Evolutionary conservation across 2,888 invertebrate genomes (phyloP), one percentile per base, ranked within the genome.

Genomic region (Spodoptera picta): DNA sequence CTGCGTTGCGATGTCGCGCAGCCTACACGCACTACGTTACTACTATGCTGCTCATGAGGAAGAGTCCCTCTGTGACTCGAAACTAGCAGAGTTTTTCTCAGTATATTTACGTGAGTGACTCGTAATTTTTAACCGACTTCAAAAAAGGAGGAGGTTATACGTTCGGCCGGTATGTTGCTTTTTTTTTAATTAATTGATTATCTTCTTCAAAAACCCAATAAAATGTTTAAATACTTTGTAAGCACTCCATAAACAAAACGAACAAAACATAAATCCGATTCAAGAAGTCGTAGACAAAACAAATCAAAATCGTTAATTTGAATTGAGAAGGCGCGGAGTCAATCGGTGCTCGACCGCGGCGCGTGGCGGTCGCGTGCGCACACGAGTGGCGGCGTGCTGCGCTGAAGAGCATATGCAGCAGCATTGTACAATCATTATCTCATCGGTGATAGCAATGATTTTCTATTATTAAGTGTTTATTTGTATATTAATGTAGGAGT

Each of bases 321-420:
- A 77, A 75, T 73, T 63, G 63, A 63, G 74, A 80, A 71, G 64
- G 74, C 75, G 52, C 62, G 61, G 49, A 83, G 82, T 84, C 82
- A 86, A 82, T 82, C 77, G 77, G 71, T 60, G 73, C 73, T 75
- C 65, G 74, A 76, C 73, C 73, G 72, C 69, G 83, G 77, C 89
- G 84, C 92, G 92, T 89, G 92, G 66, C 88, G 65, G 85, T 1
- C 92, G 88, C 89, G 91, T 87, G 92, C 87, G 78, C 79, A 12
- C 54, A 69, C 73, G 71, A 92, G 92, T 75, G 92, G 86, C 88
- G 81, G 75, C 91, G 77, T 84, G 91, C 92, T 88, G 92, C 60
- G 90, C 74, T 92, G 84, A 83, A 92, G 92, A 89, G 90, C 93
- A 92, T 93, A 92, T 93, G 92, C 89, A 77, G 62, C 62, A 59